Percentiles rank a stretch among this genome's conserved stretches.
Evolutionary conservation across 2,888 invertebrate species (phyloP).

Genomic region (Podabrus alpinus): DNA sequence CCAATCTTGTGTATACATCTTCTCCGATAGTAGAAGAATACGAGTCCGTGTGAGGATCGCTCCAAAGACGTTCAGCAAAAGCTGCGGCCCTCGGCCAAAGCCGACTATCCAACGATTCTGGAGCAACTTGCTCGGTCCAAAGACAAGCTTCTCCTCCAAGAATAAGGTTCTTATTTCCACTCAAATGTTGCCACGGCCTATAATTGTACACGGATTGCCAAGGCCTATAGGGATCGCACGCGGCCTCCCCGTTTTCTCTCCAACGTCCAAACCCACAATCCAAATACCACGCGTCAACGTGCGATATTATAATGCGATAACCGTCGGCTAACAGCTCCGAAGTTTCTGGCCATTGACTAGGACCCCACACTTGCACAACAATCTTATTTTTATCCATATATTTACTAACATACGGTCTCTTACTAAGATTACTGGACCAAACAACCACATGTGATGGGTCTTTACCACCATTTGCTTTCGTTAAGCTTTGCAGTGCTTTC

Average conservation of each 20-base stretch:
- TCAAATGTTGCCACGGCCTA: slow-evolving; percentile 69
- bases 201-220: slow-evolving; percentile 89
- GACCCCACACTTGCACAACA: slow-evolving; percentile 81
- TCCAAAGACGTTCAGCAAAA: slow-evolving; percentile 79
- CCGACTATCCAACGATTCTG: slow-evolving; percentile 74
- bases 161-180: slow-evolving; percentile 54
- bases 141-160: slow-evolving; percentile 81
- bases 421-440: slow-evolving; percentile 80
- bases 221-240: slow-evolving; percentile 84
- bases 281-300: slow-evolving; percentile 87
- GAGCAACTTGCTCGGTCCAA: slow-evolving; percentile 84
- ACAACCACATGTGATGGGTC: slow-evolving; percentile 63
- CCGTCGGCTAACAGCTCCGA: slow-evolving; percentile 76
- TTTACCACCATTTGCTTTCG: slow-evolving; percentile 65
- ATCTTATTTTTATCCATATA: slow-evolving; percentile 58
- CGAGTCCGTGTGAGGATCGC: slow-evolving; percentile 58
- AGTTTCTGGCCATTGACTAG: slow-evolving; percentile 80
- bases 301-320: slow-evolving; percentile 77
- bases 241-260: slow-evolving; percentile 81
- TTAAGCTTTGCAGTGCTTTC: slow-evolving; percentile 64
- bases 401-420: slow-evolving; percentile 66
- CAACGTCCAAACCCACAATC: slow-evolving; percentile 88
- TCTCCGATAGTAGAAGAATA: slow-evolving; percentile 57
- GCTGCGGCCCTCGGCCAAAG: slow-evolving; percentile 85
- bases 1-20: slow-evolving; percentile 70